phyloP scores from a whole-genome alignment of 2,113 vertebrate species.

The Excalfactoria chinensis region DNA sequence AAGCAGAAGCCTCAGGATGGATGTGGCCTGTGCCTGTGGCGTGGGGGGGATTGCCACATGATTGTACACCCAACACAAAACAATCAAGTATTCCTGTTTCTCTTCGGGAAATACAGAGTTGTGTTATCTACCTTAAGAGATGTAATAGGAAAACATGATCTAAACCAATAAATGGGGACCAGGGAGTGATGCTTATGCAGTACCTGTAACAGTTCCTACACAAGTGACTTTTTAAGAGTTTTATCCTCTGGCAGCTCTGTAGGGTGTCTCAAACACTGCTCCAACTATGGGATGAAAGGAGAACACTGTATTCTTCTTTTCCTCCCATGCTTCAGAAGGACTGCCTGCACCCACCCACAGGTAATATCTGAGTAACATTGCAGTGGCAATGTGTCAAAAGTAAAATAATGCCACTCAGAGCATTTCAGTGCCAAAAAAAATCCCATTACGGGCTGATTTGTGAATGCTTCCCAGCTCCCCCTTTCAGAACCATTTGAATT shows the following conservation, averaged over 20 bases:
- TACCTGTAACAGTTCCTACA: not conserved
- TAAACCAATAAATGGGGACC: not conserved
- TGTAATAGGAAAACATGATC: not conserved
- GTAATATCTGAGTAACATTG: not conserved
- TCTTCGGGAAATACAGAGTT: not conserved
- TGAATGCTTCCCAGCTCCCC: not conserved
- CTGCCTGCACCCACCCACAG: not conserved
- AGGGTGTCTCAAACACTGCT: not conserved
- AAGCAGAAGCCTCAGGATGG: not conserved
- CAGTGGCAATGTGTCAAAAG: not conserved
- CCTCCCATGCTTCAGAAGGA: not conserved
- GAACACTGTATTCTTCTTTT: fast-evolving
- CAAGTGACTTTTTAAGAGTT: not conserved
- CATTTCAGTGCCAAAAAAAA: not conserved
- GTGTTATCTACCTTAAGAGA: not conserved
- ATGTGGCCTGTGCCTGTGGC: not conserved
- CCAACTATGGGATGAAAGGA: fast-evolving
- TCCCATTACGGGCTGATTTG: not conserved
- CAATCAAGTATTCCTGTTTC: not conserved
- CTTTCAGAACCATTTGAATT: not conserved
- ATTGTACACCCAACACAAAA: not conserved
- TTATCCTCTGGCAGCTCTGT: fast-evolving
- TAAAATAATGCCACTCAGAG: not conserved
- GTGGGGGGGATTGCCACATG: not conserved
- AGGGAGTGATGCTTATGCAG: not conserved